Base-by-base conservation (phyloP, 2,113 vertebrate species). In the Melanerpes formicivorus region DNA sequence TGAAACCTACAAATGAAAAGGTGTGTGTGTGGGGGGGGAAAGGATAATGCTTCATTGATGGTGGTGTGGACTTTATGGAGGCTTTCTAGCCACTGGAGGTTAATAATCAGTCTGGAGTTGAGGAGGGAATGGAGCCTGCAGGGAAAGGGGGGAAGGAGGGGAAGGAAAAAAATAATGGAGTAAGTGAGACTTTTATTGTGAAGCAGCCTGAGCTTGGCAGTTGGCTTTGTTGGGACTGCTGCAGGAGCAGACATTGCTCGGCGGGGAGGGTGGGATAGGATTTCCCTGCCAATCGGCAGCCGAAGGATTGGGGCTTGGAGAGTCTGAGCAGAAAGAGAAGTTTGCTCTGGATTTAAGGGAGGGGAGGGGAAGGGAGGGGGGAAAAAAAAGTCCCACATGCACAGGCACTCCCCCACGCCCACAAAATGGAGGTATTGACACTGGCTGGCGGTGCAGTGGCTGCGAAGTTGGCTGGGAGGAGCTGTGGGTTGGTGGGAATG, bases 141-240 rank as follows among this genome's bases (percentile, higher is more conserved):
- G 86, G 90, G 94, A n/a, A 91, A 92, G 56, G 74, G 80, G 91
- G 87, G 67, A 88, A 90, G 88, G 91, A 78, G 70, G 55, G 22
- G 65, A 81, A 72, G 63, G 2, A 83, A 74, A 59, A 82, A 30
- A 69, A 90, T 50, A 50, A 90, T 92, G 77, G 92, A 80, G 90
- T 27, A 90, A 42, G 91, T 29, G 96, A 96, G 97, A 97, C 97
- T 98, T 81, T 97, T 97, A 97, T 97, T 97, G 86, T 98, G 97
- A 98, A 97, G 90, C 95, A 84, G 95, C 66, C 65, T 60, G 90
- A 71, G 96, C 96, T 94, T 97, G 95, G 97, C 95, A 91, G 96
- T 96, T 97, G 97, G 97, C 97, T 97, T 98, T 98, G 98, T 98
- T 98, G 97, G 96, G 95, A 96, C 96, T 97, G 97, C 97, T 95